A percentile compares a stretch with the other conserved stretches of the same genome.
Conservation (phyloP, 2,113 vertebrate genomes). For the Dicaeum eximium region DNA sequence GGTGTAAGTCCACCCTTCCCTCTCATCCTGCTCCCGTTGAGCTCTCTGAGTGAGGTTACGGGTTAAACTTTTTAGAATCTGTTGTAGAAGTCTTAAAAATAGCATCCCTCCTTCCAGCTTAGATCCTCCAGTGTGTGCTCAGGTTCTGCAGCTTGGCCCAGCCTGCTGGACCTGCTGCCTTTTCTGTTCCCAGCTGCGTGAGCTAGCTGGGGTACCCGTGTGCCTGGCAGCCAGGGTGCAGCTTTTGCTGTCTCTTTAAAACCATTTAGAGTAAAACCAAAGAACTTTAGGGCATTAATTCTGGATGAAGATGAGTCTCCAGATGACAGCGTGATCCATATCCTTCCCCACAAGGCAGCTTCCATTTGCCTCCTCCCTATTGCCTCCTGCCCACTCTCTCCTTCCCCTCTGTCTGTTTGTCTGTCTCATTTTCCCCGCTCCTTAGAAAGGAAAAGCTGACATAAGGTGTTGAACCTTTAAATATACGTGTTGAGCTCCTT, state of each 20-base stretch:
- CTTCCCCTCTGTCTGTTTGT: constrained; percentile 2
- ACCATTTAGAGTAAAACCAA: constrained; percentile 66
- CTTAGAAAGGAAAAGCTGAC: neutral
- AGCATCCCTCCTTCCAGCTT: neutral
- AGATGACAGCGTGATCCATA: constrained; percentile 64
- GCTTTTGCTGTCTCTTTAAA: constrained; percentile 67
- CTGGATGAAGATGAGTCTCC: constrained; percentile 68
- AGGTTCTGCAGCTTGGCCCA: neutral
- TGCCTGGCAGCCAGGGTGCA: neutral
- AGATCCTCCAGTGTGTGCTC: neutral
- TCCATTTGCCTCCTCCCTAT: constrained; percentile 2
- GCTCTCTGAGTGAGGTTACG: rapidly evolving
- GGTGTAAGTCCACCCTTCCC: rapidly evolving
- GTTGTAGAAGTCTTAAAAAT: neutral
- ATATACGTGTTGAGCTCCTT: neutral
- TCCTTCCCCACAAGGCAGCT: constrained; percentile 50
- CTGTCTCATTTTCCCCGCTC: neutral
- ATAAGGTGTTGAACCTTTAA: neutral
- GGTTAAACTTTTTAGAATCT: neutral
- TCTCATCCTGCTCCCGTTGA: neutral
- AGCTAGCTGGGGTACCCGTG: neutral
- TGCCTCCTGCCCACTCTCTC: neutral
- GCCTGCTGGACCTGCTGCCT: neutral
- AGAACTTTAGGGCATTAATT: constrained; percentile 74
- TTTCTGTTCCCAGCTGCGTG: neutral